phyloP scores from a whole-genome alignment of 2,113 vertebrate species.

The Meleagris gallopavo region DNA sequence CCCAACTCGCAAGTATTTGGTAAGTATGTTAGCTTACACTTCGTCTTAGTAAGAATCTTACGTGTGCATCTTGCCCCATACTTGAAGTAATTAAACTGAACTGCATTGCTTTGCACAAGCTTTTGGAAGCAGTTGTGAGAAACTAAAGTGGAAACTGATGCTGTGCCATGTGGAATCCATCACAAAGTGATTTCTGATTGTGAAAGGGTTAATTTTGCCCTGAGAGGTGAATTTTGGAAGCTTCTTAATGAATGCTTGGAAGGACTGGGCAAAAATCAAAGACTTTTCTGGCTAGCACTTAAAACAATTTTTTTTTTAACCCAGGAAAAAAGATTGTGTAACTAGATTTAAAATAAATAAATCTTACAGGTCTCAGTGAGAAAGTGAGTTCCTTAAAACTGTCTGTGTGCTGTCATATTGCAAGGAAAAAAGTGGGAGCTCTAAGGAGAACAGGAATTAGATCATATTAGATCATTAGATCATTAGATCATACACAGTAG shows the following conservation, averaged over 20 bases:
- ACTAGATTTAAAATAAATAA: neutral
- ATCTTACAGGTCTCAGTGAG: neutral
- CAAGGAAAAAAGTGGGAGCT: neutral
- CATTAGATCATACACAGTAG: too few relatives aligned
- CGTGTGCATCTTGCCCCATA: neutral
- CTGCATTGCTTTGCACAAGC: neutral
- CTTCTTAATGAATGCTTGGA: neutral
- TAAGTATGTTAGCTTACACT: accelerated
- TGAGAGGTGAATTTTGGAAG: neutral
- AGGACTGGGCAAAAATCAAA: neutral
- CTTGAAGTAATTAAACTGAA: neutral
- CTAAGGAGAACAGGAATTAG: neutral
- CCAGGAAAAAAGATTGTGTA: neutral
- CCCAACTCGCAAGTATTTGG: neutral
- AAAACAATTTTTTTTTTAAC: neutral
- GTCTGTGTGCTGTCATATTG: neutral
- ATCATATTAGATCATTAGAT: too few relatives aligned
- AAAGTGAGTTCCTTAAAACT: neutral
- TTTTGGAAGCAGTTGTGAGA: neutral
- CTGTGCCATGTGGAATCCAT: neutral
- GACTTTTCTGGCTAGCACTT: neutral
- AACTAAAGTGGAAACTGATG: neutral
- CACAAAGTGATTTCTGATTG: neutral
- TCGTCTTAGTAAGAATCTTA: neutral
- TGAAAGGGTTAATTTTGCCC: neutral